Conservation (phyloP, 2,113 vertebrate genomes). For the Phrynosoma platyrhinos region DNA sequence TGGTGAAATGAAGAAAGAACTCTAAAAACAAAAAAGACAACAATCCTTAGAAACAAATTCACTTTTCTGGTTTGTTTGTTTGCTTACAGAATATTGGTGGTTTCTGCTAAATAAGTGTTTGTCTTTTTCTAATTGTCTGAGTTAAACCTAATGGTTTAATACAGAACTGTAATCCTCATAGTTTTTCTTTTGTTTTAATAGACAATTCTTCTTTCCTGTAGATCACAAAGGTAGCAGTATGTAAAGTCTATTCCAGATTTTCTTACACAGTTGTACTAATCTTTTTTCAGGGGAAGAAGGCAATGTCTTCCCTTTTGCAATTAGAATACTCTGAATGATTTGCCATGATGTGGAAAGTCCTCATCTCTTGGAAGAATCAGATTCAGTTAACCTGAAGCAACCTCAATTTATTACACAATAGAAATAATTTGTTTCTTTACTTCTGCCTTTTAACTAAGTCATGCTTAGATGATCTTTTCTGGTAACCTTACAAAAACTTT, state of each 20-base stretch:
- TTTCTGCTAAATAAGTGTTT: slow-evolving; percentile 15
- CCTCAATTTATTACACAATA: slow-evolving; percentile 83
- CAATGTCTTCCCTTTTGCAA: slow-evolving; percentile 68
- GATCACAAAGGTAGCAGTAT: slow-evolving; percentile 54
- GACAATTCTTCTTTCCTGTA: slow-evolving; percentile 58
- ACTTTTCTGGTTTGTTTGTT: not conserved
- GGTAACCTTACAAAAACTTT: slow-evolving; percentile 67
- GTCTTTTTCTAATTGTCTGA: slow-evolving; percentile 17
- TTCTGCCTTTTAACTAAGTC: slow-evolving; percentile 74
- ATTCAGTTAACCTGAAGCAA: slow-evolving; percentile 80
- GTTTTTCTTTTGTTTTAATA: slow-evolving; percentile 52
- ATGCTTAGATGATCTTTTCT: slow-evolving; percentile 71
- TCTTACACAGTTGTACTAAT: slow-evolving; percentile 65
- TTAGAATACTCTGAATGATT: slow-evolving; percentile 80
- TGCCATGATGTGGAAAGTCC: slow-evolving; percentile 75
- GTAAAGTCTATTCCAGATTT: slow-evolving; percentile 69
- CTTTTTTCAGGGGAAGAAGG: slow-evolving; percentile 49
- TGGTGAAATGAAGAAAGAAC: not conserved
- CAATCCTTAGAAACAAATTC: not conserved
- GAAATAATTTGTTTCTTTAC: slow-evolving; percentile 80
- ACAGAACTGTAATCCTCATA: slow-evolving; percentile 25
- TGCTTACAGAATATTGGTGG: not conserved
- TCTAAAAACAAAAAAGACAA: not conserved
- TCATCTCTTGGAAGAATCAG: slow-evolving; percentile 76
- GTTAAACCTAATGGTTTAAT: slow-evolving; percentile 25